phyloP scores from a whole-genome alignment of 1,140 invertebrate genomes.

The Riptortus pedestris region DNA sequence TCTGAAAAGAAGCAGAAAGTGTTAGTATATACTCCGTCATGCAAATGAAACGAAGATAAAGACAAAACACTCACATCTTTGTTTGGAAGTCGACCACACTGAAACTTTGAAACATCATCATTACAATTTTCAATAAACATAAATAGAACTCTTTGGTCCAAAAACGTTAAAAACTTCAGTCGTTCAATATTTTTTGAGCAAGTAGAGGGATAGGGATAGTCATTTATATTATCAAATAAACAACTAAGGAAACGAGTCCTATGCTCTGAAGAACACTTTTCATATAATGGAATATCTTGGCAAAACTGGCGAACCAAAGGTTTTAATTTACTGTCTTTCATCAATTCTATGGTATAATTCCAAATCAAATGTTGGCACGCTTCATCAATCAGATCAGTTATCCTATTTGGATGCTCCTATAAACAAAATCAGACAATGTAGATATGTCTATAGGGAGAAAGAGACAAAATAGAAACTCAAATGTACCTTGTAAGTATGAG shows the following conservation, averaged over 20 bases:
- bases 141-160: slow-evolving; percentile 1
- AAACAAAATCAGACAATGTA: not conserved
- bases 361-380: slow-evolving; percentile 7
- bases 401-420: not conserved
- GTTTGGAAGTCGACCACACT: slow-evolving; percentile 5
- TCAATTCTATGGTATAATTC: slow-evolving; percentile 1
- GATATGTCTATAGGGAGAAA: too few relatives aligned
- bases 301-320: not conserved
- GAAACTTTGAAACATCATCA: slow-evolving; percentile 6
- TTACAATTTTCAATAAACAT: slow-evolving; percentile 21
- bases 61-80: not conserved
- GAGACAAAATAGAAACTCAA: not conserved
- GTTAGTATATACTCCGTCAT: too few relatives aligned
- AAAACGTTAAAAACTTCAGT: slow-evolving; percentile 18
- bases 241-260: not conserved
- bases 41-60: too few relatives aligned
- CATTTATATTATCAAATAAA: slow-evolving; percentile 3
- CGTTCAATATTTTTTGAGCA: slow-evolving; percentile 1
- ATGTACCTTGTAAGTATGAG: not conserved
- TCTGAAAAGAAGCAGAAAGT: too few relatives aligned
- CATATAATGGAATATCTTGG: not conserved
- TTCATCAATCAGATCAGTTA: not conserved
- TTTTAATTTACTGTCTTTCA: not conserved
- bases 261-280: not conserved
- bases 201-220: not conserved